Conservation (phyloP, 2,888 invertebrate species). For the Heteromyza rotundicornis region DNA sequence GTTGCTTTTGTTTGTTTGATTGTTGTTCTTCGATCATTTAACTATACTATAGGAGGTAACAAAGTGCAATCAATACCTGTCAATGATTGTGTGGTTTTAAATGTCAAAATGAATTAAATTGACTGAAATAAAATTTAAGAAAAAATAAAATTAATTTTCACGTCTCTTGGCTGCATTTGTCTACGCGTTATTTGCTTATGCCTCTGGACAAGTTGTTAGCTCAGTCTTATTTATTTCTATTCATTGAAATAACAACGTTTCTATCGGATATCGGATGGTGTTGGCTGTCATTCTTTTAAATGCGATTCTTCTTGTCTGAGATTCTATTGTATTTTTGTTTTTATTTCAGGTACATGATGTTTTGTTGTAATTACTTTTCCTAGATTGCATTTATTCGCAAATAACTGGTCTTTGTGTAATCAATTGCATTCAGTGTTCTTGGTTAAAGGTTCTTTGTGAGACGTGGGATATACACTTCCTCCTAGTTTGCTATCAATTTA, state of each 20-base stretch:
- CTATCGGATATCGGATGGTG: no score
- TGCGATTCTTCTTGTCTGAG: background rate
- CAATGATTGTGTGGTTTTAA: no score
- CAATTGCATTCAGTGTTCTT: background rate
- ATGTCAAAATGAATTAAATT: no score
- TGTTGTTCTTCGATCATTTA: background rate
- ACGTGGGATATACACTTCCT: no score
- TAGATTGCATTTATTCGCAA: constrained; percentile 7
- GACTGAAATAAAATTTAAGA: no score
- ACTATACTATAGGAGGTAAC: no score
- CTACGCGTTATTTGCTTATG: background rate
- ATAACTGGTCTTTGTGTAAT: background rate
- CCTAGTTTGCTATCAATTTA: no score
- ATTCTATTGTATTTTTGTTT: background rate
- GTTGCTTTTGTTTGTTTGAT: constrained; percentile 22
- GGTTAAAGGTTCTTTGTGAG: background rate
- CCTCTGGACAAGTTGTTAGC: background rate
- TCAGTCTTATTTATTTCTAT: background rate
- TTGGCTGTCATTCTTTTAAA: background rate
- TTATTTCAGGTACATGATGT: constrained; percentile 23
- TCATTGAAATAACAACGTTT: no score
- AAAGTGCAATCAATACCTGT: no score
- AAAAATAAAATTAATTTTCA: background rate
- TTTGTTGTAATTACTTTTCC: constrained; percentile 19
- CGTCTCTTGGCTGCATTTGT: background rate